phyloP scores from a whole-genome alignment of 2,888 invertebrate species.

The Glomeris marginata region DNA sequence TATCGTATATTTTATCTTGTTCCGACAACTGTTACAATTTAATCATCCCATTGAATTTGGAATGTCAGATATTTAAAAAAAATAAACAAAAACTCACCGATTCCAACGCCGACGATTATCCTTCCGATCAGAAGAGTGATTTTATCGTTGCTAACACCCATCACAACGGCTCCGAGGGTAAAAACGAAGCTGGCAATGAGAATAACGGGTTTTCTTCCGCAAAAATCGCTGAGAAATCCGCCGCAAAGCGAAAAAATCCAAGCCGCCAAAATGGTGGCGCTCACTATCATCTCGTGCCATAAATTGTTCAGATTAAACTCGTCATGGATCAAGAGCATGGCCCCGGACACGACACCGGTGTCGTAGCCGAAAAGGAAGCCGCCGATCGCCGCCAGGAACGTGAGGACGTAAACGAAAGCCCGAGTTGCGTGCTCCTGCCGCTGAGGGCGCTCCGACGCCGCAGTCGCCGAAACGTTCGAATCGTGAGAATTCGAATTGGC shows the following conservation, averaged over 20 bases:
- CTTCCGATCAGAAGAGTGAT: constrained; percentile 31
- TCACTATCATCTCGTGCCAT: constrained; percentile 36
- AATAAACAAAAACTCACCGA: constrained; percentile 29
- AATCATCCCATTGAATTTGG: neutral
- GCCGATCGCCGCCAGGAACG: constrained; percentile 33
- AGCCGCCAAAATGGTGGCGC: constrained; percentile 34
- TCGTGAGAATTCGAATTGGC: too few relatives aligned
- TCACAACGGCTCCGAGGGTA: constrained; percentile 33
- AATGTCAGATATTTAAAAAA: neutral
- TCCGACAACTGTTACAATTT: neutral
- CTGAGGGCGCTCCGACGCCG: too few relatives aligned
- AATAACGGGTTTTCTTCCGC: constrained; percentile 38
- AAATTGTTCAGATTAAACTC: constrained; percentile 30
- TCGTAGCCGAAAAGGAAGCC: constrained; percentile 44
- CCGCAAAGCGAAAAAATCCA: constrained; percentile 32
- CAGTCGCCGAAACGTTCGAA: too few relatives aligned
- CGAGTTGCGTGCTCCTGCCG: neutral
- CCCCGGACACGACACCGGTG: constrained; percentile 40
- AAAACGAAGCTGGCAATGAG: constrained; percentile 35
- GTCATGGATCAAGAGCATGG: constrained; percentile 32
- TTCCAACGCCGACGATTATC: constrained; percentile 34
- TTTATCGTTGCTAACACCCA: constrained; percentile 29
- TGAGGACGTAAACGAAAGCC: constrained; percentile 25
- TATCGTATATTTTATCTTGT: too few relatives aligned
- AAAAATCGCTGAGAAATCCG: constrained; percentile 33